Base-by-base conservation (phyloP, 2,888 invertebrate genomes). In the Harpalus rubripes region DNA sequence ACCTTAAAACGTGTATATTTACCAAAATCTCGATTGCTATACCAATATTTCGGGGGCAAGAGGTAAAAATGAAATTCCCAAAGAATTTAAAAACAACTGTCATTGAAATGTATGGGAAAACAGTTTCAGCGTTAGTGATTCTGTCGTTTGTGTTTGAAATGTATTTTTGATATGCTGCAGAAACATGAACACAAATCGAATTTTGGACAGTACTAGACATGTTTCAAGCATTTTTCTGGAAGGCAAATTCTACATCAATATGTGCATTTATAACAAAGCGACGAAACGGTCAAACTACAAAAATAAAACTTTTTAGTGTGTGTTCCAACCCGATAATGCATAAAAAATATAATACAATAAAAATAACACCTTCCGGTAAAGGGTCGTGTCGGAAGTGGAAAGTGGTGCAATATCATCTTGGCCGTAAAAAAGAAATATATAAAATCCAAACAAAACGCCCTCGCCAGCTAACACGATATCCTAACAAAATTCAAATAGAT, bases 321-420 rank as follows among this genome's bases (percentile, higher is more conserved):
- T 78, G 59, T 74, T 74, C 26, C 59, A 12, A 32, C 26, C 56
- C 78, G 78, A 58, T 78, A 78, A 78, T 78, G 78, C 78, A 78
- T 78, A 78, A 78, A 76, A 78, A 78, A 78, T 78, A 78, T 78
- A 78, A 78, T 78, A 78, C 78, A 78, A 78, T 78, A 78, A 78
- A 78, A 78, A 78, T 78, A 78, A 78, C 78, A 78, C 78, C 78
- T 78, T 78, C 59, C 78, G 56, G 78, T 78, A 32, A 78, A 59
- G 59, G 78, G 78, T 74, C 74, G 74, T 16, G 74, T 16, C 52
- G 74, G 74, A 74, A 74, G 74, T 74, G 74, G 74, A 74, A 74
- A 74, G 74, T 74, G 74, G 52, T 74, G 44, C 74, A 74, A 74
- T 74, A 74, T 74, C 74, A 74, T 74, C 74, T 74, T 52, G 74